Percentiles rank a stretch among this genome's conserved stretches.
Evolutionary conservation across 2,113 vertebrate genomes (phyloP).

Genomic region (Meleagris gallopavo): DNA sequence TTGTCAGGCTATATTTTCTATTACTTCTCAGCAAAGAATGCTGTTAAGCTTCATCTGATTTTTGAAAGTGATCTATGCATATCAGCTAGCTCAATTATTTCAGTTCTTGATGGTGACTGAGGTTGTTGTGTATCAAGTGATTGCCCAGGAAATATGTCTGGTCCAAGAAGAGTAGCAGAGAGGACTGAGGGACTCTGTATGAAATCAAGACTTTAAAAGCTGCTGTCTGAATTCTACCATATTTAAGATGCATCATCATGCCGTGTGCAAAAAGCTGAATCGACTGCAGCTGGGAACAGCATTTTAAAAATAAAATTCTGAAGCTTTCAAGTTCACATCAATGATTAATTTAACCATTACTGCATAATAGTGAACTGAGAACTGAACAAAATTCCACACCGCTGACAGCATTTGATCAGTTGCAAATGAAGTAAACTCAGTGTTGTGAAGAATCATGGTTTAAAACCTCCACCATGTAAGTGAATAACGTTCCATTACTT

Average conservation of each 20-base stretch:
- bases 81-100: constrained; percentile 46
- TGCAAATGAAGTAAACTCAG: background rate
- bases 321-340: constrained; percentile 8
- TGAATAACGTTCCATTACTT: background rate
- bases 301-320: constrained; percentile 13
- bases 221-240: constrained; percentile 10
- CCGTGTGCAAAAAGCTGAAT: background rate
- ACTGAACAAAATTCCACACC: background rate
- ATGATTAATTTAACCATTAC: background rate
- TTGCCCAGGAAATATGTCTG: constrained; percentile 52
- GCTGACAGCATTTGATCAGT: background rate
- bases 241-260: background rate
- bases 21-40: background rate
- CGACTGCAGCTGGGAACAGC: background rate
- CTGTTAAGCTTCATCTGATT: constrained; percentile 4
- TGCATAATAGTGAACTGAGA: background rate
- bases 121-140: constrained; percentile 28
- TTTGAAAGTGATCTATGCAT: constrained; percentile 33
- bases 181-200: background rate
- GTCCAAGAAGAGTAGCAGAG: constrained; percentile 24
- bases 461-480: background rate
- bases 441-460: background rate
- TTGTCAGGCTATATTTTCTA: background rate
- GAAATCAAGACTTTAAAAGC: background rate
- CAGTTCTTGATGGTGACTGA: constrained; percentile 21